Base-by-base conservation (phyloP, 35 echinoderm and acorn worm species). In the Lytechinus variegatus region DNA sequence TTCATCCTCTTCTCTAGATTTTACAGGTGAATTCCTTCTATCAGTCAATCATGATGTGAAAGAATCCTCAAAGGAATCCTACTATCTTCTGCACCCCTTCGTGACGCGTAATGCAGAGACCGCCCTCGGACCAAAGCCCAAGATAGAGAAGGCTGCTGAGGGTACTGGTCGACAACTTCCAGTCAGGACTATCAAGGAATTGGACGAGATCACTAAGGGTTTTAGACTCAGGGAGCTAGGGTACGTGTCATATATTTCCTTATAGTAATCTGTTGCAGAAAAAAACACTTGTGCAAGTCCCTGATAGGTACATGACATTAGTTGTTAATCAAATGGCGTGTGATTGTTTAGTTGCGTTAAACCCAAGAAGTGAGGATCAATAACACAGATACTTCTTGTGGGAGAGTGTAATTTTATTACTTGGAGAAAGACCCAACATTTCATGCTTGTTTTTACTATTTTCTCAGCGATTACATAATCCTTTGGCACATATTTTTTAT, bases 31-130 rank as follows among this genome's bases (percentile, higher is more conserved):
- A 54, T 97, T 98, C 16, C 94, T 97, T 10, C 55, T 97, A 60
- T 98, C 97, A 57, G 94, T 98, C 52, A 98, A 98, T 89, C 60
- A 96, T 14, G 55, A 97, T 54, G 94, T 95, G 93, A 94, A 71
- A 52, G 94, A 95, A 21, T 92, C 94, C 86, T 52, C 54, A 28
- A 79, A 87, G 8, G 52, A 88, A n/a, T 55, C 94, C 0, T 99
- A 99, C 89, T 99, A 95, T 58, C 95, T 99, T 54, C 97, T 99
- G 19, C 98, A 99, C 97, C 98, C 98, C 4, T 95, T 99, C 19
- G 94, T 98, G 52, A 96, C 92, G 54, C 98, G 93, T 87, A 97
- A 97, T 21, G 96, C 94, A 86, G 94, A 54, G 5, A 95, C 95
- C 5, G 27, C 53, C 71, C 91, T 99, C 21, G 94, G 92, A 61